phyloP scores from a whole-genome alignment of 2,888 invertebrate genomes.

The Nemotelus nigrinus region DNA sequence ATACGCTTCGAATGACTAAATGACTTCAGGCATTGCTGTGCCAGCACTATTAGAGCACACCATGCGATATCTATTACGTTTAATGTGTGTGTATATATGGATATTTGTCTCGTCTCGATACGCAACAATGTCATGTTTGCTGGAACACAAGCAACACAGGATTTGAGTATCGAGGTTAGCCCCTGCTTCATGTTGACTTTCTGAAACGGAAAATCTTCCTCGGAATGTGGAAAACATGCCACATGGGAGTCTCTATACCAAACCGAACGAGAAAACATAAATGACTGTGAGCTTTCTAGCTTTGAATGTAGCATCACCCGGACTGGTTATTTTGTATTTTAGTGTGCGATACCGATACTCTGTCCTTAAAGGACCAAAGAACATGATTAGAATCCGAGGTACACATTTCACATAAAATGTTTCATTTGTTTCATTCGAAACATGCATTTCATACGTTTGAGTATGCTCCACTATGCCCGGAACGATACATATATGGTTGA shows the following conservation, averaged over 20 bases:
- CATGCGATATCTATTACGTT: constrained; percentile 15
- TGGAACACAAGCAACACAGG: constrained; percentile 33
- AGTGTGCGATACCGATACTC: background rate
- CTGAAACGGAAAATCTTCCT: constrained; percentile 45
- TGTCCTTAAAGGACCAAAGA: constrained; percentile 13
- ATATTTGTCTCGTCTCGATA: constrained; percentile 4
- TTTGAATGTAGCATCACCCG: background rate
- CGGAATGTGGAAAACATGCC: constrained; percentile 49
- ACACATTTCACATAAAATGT: constrained; percentile 37
- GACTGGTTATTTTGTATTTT: constrained; percentile 26
- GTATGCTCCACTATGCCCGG: background rate
- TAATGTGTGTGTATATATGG: background rate
- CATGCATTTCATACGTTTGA: constrained; percentile 24
- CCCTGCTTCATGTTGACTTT: constrained; percentile 44
- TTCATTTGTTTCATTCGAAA: constrained; percentile 31
- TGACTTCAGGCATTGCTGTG: constrained; percentile 29
- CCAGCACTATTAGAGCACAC: constrained; percentile 26
- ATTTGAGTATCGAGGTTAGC: constrained; percentile 41
- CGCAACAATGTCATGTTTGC: constrained; percentile 34
- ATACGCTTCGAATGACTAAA: background rate
- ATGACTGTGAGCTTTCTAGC: background rate
- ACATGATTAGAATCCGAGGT: background rate
- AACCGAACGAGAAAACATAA: constrained; percentile 11
- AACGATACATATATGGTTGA: too few relatives aligned
- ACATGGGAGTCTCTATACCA: constrained; percentile 49